phyloP scores from a whole-genome alignment of 2,797 vertebrate species.

The Hapalemur alaotrensis region DNA sequence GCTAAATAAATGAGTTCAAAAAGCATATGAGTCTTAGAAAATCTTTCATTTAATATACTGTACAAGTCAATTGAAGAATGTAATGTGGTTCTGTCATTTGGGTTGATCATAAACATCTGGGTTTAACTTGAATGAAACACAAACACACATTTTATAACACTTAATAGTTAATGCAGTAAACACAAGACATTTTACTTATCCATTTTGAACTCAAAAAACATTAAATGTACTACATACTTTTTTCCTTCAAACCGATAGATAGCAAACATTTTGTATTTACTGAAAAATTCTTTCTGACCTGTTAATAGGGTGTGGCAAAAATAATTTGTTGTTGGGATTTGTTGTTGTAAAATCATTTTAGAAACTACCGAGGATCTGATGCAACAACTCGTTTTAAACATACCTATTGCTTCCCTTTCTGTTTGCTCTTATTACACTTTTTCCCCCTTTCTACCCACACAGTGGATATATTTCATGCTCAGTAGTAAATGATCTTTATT shows the following conservation, averaged over 20 bases:
- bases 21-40: not conserved
- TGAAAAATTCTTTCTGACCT: not conserved
- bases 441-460: not conserved
- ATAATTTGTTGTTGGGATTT: not conserved
- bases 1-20: not conserved
- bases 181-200: not conserved
- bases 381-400: not conserved
- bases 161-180: slow-evolving; percentile 6
- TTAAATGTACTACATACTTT: not conserved
- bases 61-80: not conserved
- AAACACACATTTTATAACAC: not conserved
- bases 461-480: not conserved
- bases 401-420: not conserved
- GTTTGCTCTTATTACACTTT: not conserved
- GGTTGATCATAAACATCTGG: not conserved
- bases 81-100: not conserved
- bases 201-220: not conserved
- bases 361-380: not conserved
- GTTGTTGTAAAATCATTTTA: not conserved
- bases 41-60: not conserved
- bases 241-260: not conserved
- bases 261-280: not conserved
- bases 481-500: not conserved
- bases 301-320: not conserved
- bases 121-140: not conserved